These are phyloP conservation scores for Taenaris catops DNA, from an alignment of 2,888 invertebrate species.

Conservation along the genomic window DNA sequence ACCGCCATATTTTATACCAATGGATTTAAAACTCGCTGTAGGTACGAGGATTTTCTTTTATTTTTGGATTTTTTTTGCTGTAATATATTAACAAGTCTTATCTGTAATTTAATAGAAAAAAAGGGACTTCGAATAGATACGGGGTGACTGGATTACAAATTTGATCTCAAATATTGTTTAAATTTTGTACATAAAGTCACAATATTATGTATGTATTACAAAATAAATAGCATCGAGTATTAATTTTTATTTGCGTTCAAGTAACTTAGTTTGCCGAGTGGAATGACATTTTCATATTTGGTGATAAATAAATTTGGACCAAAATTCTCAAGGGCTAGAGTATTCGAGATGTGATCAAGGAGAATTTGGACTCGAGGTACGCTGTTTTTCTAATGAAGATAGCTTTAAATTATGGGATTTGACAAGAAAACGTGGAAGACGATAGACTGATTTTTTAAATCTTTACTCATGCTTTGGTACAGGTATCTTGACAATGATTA, in stretches of 20 bases:
- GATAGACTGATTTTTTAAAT: conserved; percentile 71
- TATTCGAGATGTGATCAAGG: conserved; percentile 35
- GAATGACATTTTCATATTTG: conserved; percentile 18
- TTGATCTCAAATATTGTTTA: conserved; percentile 72
- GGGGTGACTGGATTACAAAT: conserved; percentile 43
- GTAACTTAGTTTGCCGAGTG: conserved; percentile 8
- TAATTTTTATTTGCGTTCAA: conserved; percentile 20
- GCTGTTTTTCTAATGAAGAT: conserved; percentile 56
- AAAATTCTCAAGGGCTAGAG: conserved; percentile 51
- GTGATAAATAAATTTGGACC: conserved; percentile 47
- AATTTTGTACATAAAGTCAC: conserved; percentile 52
- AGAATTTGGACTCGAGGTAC: conserved; percentile 31
- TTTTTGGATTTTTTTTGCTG: not conserved
- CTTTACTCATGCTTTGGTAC: conserved; percentile 69
- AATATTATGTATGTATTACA: conserved; percentile 38
- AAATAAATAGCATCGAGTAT: conserved; percentile 38
- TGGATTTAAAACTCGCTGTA: too few relatives aligned
- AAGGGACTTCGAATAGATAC: not conserved
- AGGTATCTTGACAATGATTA: conserved; percentile 62
- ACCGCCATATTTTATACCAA: conserved; percentile 3
- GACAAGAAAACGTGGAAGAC: conserved; percentile 53
- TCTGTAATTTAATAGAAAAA: not conserved
- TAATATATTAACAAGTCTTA: too few relatives aligned
- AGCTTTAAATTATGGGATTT: conserved; percentile 70
- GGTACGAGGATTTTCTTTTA: conserved; percentile 2